Conservation (phyloP, 2,113 vertebrate species). For the Balaeniceps rex region DNA sequence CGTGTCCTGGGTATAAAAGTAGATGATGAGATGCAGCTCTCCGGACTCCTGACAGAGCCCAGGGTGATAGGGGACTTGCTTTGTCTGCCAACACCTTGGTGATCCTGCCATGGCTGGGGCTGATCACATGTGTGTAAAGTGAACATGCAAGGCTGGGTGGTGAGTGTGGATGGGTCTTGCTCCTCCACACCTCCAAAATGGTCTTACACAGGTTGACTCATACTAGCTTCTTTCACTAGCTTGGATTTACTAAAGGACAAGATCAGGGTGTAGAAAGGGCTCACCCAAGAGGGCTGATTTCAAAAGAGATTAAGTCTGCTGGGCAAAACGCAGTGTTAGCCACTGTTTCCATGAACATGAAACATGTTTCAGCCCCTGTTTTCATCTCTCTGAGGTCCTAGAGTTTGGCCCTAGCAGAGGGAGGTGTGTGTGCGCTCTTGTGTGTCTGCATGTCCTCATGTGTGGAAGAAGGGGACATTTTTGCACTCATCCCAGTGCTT, state of each 20-base stretch:
- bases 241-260: background rate
- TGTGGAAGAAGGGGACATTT: background rate
- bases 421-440: background rate
- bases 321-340: background rate
- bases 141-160: background rate
- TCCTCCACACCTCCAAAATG: background rate
- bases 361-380: background rate
- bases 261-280: background rate
- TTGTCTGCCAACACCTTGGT: background rate
- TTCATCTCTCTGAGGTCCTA: background rate
- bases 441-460: background rate
- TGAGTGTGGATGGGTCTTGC: background rate
- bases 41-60: background rate
- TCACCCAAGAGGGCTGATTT: background rate
- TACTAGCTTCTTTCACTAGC: background rate
- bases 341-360: background rate
- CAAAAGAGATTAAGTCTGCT: background rate
- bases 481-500: background rate
- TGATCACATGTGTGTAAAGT: fast-evolving
- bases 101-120: background rate
- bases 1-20: background rate
- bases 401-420: background rate
- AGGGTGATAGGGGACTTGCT: background rate
- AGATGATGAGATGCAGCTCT: background rate
- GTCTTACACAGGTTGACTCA: background rate